Base-by-base conservation (phyloP, 1,140 invertebrate genomes). In the Eufriesea mexicana region DNA sequence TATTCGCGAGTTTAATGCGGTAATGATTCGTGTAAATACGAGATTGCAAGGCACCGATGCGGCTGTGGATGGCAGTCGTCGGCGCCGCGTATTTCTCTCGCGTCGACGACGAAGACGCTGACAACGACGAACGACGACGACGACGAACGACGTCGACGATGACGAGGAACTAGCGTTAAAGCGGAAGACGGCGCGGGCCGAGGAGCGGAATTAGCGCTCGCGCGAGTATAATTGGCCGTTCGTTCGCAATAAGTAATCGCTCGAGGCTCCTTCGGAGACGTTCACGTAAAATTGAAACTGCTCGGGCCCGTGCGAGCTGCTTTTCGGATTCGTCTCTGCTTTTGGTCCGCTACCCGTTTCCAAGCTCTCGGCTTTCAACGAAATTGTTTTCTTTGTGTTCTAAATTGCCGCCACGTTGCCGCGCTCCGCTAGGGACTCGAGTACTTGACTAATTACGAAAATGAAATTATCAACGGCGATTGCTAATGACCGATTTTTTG, bases 201-300 rank as follows among this genome's bases (percentile, higher is more conserved):
- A 9, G 14, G 28, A 20, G 7, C 28, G 64, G 61, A 81, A 83
- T 78, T 83, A 79, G 57, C 47, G 57, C 57, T 81, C 85, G 54
- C 76, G 77, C 62, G 35, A 72, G 55, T 87, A 89, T 84, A 88
- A 89, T 86, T 88, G 79, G 76, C 77, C 68, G 72, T 80, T 84
- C 66, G 71, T 62, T 87, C 49, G 81, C 59, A 87, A 86, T 80
- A 86, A 62, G 79, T 86, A 84, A 89, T 87, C 75, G 80, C 79
- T 71, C 61, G 51, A 18, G 64, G 45, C 45, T 78, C 61, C 45
- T 61, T 78, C 74, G 20, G 23, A 66, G 28, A 78, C 47, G 28
- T 70, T 74, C 62, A 57, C 35, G 57, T 64, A 59, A 75, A n/a
- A 75, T 45, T 79, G 51, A 67, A 81, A 85, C 25, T n/a, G n/a